Base-by-base conservation (phyloP, 2,797 vertebrate genomes). In the Myotis daubentonii region DNA sequence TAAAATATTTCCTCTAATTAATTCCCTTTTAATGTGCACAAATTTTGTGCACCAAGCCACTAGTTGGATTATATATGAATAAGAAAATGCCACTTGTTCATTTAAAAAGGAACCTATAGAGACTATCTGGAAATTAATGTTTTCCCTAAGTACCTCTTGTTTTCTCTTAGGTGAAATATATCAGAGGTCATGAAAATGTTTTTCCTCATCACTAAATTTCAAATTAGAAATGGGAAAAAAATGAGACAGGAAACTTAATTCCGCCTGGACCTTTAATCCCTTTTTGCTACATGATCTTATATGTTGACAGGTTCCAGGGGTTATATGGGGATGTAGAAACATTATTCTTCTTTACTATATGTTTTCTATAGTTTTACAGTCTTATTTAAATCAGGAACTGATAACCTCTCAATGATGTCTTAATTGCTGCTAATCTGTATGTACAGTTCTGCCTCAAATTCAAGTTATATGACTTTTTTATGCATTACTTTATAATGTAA, bases 401-500 rank as follows among this genome's bases (percentile, higher is more conserved):
- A 81, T 19, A 92, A 12, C 25, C 7, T 74, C 55, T 91, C 41
- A n/a, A 25, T 72, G 72, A 60, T 62, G 19, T 13, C 53, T n/a
- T 30, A 89, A 70, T 38, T 92, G 19, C 38, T 83, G 15, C 12
- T 66, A 84, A 76, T 68, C 1, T 41, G 13, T 33, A 65, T 44
- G 47, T 71, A 10, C n/a, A 62, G 33, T 44, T 79, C 33, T 91
- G 23, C 11, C 68, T 92, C 70, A 92, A 49, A 94, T 22, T 84
- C 47, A 83, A 62, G 20, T 16, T 78, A 60, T 60, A 36, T 78
- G n/a, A 90, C 19, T 80, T 66, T 93, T 94, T 86, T 91, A 82
- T 65, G 38, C 8, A 79, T 74, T 89, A 65, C 28, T 89, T 94
- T 17, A 38, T 84, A 84, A 87, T 44, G 17, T 10, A 79, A 2